These are phyloP conservation scores for Andrena marginata DNA, from an alignment of 2,888 invertebrate genomes.

Conservation along the genomic window DNA sequence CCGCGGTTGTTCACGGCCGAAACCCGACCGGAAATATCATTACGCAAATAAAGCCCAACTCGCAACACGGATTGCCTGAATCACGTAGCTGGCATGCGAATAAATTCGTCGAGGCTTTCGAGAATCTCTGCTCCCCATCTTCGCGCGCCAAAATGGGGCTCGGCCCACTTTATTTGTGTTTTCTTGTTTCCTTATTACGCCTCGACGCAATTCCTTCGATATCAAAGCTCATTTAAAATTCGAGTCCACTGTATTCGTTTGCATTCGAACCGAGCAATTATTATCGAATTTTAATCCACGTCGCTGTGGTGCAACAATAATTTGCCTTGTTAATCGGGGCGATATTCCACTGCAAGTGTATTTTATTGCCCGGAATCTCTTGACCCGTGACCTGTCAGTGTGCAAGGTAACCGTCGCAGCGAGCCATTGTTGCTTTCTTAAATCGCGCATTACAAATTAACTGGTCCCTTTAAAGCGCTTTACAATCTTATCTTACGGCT, in stretches of 20 bases:
- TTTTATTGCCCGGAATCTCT: conserved; percentile 37
- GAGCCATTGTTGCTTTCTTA: too few relatives aligned
- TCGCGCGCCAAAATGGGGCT: conserved; percentile 55
- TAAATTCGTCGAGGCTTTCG: conserved; percentile 58
- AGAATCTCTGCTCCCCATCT: conserved; percentile 30
- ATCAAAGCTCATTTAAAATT: too few relatives aligned
- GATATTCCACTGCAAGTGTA: conserved; percentile 8
- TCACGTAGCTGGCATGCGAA: conserved; percentile 66
- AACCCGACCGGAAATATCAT: conserved; percentile 45
- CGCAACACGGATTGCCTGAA: conserved; percentile 54
- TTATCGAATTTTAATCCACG: conserved; percentile 31
- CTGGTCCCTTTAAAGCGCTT: background rate
- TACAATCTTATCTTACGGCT: background rate
- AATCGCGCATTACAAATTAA: conserved; percentile 7
- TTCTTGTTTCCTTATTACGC: conserved; percentile 19
- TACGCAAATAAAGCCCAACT: conserved; percentile 60
- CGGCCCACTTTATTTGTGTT: conserved; percentile 40
- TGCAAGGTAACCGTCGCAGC: conserved; percentile 4
- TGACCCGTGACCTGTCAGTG: conserved; percentile 28
- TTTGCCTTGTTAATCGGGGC: conserved; percentile 51
- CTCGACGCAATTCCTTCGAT: background rate
- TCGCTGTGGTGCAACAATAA: conserved; percentile 28
- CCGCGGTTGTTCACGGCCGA: conserved; percentile 36
- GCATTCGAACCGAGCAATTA: conserved; percentile 14
- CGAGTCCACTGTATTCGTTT: background rate